phyloP scores from a whole-genome alignment of 1,140 invertebrate genomes.

The Euura lappo region DNA sequence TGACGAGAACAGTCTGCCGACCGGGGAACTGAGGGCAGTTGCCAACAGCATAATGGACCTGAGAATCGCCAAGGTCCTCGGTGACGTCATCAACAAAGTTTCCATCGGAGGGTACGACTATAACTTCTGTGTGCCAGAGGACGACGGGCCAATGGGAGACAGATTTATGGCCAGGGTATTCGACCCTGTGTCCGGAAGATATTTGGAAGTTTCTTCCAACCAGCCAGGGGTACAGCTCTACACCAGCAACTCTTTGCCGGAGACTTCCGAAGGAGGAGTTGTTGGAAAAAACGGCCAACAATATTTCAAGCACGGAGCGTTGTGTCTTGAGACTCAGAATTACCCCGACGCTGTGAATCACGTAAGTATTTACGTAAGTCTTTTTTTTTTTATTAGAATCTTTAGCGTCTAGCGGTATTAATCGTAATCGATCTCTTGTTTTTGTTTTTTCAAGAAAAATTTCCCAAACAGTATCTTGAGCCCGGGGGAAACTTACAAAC shows the following conservation, averaged over 20 bases:
- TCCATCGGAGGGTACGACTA: slow-evolving; percentile 69
- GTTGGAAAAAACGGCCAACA: slow-evolving; percentile 72
- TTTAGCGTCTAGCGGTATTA: not conserved
- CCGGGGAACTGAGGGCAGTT: slow-evolving; percentile 72
- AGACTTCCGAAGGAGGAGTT: slow-evolving; percentile 50
- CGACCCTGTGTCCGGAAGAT: slow-evolving; percentile 75
- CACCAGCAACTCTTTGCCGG: slow-evolving; percentile 79
- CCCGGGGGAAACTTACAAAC: slow-evolving; percentile 76
- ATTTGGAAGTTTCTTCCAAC: slow-evolving; percentile 78
- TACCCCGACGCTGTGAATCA: slow-evolving; percentile 92
- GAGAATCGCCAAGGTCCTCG: slow-evolving; percentile 58
- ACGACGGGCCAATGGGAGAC: slow-evolving; percentile 14
- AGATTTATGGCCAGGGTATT: slow-evolving; percentile 60
- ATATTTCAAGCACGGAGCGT: slow-evolving; percentile 81
- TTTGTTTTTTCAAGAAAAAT: slow-evolving; percentile 64
- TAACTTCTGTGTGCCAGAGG: slow-evolving; percentile 67
- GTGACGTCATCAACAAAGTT: slow-evolving; percentile 56
- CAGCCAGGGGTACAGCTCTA: slow-evolving; percentile 93
- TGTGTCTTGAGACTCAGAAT: slow-evolving; percentile 92
- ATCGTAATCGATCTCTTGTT: slow-evolving; percentile 22
- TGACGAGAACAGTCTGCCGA: slow-evolving; percentile 77
- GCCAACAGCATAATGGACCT: slow-evolving; percentile 67
- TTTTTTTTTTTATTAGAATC: slow-evolving; percentile 17
- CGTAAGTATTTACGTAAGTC: slow-evolving; percentile 55
- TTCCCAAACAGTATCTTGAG: slow-evolving; percentile 77